Conservation (phyloP, 2,113 vertebrate species). For the Prolemur simus region DNA sequence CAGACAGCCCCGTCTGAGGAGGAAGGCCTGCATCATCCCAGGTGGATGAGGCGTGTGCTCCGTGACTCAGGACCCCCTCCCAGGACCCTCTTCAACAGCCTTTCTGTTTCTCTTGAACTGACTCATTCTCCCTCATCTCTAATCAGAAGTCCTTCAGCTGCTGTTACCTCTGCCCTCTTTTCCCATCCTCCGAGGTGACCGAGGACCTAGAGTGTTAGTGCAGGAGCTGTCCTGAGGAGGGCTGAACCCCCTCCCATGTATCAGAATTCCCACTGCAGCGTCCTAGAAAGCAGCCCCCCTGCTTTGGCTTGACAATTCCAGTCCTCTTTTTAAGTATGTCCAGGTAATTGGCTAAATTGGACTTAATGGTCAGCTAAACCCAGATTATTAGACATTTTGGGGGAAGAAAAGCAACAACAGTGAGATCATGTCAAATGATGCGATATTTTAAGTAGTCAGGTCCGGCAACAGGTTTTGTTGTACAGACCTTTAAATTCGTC, state of each 20-base stretch:
- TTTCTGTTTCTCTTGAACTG: neutral
- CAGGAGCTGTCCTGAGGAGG: no score
- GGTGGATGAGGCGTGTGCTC: neutral
- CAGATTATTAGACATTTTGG: neutral
- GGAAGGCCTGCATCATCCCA: neutral
- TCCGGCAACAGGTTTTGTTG: neutral
- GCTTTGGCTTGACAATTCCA: neutral
- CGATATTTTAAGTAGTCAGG: neutral
- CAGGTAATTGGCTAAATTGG: neutral
- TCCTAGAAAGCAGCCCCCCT: neutral
- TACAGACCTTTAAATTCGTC: neutral
- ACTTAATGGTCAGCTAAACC: neutral
- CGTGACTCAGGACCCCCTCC: neutral
- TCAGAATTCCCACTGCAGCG: neutral
- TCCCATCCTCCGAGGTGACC: neutral
- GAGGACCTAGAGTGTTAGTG: neutral
- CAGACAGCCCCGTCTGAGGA: neutral
- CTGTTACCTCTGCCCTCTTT: neutral
- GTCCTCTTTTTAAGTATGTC: neutral
- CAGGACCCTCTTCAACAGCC: neutral
- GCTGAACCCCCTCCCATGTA: rapidly evolving
- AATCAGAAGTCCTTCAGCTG: neutral
- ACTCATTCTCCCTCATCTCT: neutral
- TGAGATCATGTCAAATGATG: neutral
- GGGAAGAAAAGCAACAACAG: neutral